Base-by-base conservation (phyloP, 1,140 invertebrate genomes). In the Prorops nasuta region DNA sequence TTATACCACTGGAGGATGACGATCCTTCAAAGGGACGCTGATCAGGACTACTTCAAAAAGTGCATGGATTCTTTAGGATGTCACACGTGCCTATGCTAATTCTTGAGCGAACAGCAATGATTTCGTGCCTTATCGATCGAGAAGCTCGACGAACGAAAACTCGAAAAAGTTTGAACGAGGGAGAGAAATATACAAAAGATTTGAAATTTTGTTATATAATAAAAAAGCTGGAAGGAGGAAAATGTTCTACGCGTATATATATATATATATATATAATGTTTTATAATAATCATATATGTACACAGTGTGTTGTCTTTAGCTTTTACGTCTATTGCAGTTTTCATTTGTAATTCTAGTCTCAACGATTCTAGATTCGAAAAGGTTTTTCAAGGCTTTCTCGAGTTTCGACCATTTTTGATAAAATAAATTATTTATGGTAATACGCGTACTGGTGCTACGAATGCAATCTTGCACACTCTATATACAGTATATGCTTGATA, bases 131-230 rank as follows among this genome's bases (percentile, higher is more conserved):
- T 17, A 15, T 31, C 17, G 22, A 36, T 44, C 3, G 17, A 12
- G 19, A 8, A 3, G 7, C 10, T 15, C 18, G n/a, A 18, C 22
- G 3, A 2, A 15, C 19, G 38, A 35, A 24, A 47, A 22, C 35
- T 51, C 49, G 46, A 46, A 17, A 34, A 24, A 17, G 3, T 14
- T 31, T 51, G 22, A 9, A 51, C 22, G 21, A 46, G 37, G n/a
- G 45, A 6, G 12, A 24, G 22, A 18, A n/a, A n/a, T 18, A 9
- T 44, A 37, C 2, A n/a, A n/a, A n/a, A n/a, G n/a, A 39, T 15
- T 18, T 37, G 37, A 51, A 16, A 39, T 51, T n/a, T 22, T 51
- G 44, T n/a, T 36, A 51, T 40, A 32, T 2, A 16, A 8, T 51
- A 43, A 16, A 14, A 12, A 45, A 28, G n/a, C 22, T 51, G 31